Percentiles rank a stretch among this genome's conserved stretches.
phyloP scores from a whole-genome alignment of 92 coral and sea anemone genomes.

The Epizoanthus rinbou region DNA sequence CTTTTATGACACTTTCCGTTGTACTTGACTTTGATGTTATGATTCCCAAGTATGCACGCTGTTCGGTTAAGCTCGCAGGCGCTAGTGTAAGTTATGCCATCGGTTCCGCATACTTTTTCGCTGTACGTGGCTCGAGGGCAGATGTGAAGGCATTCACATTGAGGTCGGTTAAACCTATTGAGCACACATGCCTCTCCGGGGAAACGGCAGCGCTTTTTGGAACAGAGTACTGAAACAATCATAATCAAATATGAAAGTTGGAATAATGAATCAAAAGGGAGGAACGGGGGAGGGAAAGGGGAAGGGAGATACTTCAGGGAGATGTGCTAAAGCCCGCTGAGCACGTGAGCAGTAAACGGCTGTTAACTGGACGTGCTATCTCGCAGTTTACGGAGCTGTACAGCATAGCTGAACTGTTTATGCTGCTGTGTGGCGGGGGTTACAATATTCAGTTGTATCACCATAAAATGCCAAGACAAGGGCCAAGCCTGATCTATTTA shows the following conservation, averaged over 20 bases:
- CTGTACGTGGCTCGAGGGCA: slow-evolving; percentile 58
- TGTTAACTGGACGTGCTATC: not conserved
- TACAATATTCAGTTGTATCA: no score
- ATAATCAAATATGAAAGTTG: not conserved
- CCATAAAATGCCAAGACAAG: no score
- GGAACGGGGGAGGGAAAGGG: not conserved
- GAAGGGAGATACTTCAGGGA: not conserved
- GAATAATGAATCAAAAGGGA: not conserved
- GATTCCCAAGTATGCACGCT: slow-evolving; percentile 74
- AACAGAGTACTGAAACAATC: slow-evolving; percentile 59
- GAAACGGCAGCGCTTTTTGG: slow-evolving; percentile 49
- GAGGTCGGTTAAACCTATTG: slow-evolving; percentile 58
- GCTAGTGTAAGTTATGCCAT: slow-evolving; percentile 72
- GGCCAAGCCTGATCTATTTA: no score
- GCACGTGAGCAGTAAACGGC: not conserved
- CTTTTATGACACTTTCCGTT: slow-evolving; percentile 63
- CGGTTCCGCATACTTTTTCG: slow-evolving; percentile 70
- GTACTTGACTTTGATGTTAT: slow-evolving; percentile 51
- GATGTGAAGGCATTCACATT: slow-evolving; percentile 58
- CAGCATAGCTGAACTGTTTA: no score
- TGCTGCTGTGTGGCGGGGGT: no score
- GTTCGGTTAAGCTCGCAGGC: slow-evolving; percentile 71
- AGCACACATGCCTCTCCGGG: slow-evolving; percentile 76
- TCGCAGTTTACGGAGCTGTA: no score
- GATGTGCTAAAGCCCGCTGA: not conserved